These are phyloP conservation scores for Eriocheir sinensis DNA, from an alignment of 1,140 invertebrate species.

Conservation along the genomic window DNA sequence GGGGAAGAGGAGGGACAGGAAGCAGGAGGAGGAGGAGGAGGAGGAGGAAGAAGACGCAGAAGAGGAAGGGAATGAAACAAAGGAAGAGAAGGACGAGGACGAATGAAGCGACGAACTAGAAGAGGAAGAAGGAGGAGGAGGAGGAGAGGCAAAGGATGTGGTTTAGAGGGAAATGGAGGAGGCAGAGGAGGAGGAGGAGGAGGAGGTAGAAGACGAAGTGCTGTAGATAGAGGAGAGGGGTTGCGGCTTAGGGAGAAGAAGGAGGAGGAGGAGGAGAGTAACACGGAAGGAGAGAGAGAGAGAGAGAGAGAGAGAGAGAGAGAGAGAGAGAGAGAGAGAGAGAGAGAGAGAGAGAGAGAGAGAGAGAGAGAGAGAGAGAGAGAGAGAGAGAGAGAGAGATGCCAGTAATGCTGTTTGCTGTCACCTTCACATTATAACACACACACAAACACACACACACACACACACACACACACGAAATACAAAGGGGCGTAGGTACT, in stretches of 20 bases:
- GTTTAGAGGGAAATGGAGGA: not conserved
- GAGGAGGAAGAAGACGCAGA: not conserved
- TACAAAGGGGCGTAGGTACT: too few species aligned
- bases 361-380: not conserved
- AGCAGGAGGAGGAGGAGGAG: not conserved
- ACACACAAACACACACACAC: not conserved
- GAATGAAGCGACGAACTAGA: not conserved
- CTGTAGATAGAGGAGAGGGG: too few species aligned
- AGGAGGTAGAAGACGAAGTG: too few species aligned
- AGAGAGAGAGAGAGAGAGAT: not conserved
- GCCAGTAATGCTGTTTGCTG: not conserved
- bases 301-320: not conserved
- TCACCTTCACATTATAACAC: not conserved
- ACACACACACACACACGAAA: not conserved
- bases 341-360: not conserved
- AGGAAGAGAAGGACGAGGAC: not conserved
- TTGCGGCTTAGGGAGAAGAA: too few species aligned
- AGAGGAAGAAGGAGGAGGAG: not conserved
- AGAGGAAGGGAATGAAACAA: not conserved
- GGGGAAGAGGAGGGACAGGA: not conserved
- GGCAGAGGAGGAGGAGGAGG: not conserved
- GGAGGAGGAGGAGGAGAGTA: not conserved
- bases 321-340: not conserved
- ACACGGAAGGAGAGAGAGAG: not conserved
- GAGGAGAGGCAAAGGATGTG: not conserved